A percentile compares a stretch with the other conserved stretches of the same genome.
These are phyloP conservation scores for Cylloceria caligata DNA, from an alignment of 2,888 invertebrate genomes.

Conservation along the genomic window DNA sequence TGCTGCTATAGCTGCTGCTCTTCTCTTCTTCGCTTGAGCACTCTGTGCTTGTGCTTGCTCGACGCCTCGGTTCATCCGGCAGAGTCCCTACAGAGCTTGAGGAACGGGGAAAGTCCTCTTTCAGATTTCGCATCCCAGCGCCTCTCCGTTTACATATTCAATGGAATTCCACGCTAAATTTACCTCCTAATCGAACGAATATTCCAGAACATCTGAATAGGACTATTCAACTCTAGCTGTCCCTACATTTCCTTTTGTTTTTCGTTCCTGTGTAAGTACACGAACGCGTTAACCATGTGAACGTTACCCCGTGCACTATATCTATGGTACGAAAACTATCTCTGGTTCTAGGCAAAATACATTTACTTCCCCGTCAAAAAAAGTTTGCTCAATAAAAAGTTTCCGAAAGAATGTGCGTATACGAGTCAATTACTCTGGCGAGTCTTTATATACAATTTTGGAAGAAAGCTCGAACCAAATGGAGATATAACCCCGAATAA, in stretches of 20 bases:
- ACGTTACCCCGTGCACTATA: neutral
- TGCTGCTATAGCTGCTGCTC: neutral
- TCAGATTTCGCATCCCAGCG: neutral
- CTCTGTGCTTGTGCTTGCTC: slow-evolving; percentile 41
- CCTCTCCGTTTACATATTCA: slow-evolving; percentile 50
- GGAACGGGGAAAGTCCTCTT: slow-evolving; percentile 13
- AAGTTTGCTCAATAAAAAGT: slow-evolving; percentile 33
- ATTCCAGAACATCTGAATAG: neutral
- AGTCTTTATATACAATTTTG: slow-evolving; percentile 9
- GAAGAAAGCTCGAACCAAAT: neutral
- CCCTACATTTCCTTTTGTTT: neutral
- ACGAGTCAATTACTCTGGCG: slow-evolving; percentile 18
- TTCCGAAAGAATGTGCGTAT: slow-evolving; percentile 5
- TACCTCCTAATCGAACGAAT: slow-evolving; percentile 57
- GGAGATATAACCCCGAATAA: slow-evolving; percentile 17
- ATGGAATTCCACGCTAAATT: slow-evolving; percentile 55
- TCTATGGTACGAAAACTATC: neutral
- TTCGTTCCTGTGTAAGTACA: neutral
- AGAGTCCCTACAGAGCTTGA: slow-evolving; percentile 18
- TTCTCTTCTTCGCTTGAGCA: slow-evolving; percentile 53
- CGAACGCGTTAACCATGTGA: slow-evolving; percentile 28
- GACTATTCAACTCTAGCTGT: neutral
- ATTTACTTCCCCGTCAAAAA: slow-evolving; percentile 28
- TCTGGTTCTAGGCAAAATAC: slow-evolving; percentile 7
- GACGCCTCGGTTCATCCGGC: slow-evolving; percentile 51